phyloP scores from a whole-genome alignment of 2,113 vertebrate genomes.

The Ceuthmochares aereus region DNA sequence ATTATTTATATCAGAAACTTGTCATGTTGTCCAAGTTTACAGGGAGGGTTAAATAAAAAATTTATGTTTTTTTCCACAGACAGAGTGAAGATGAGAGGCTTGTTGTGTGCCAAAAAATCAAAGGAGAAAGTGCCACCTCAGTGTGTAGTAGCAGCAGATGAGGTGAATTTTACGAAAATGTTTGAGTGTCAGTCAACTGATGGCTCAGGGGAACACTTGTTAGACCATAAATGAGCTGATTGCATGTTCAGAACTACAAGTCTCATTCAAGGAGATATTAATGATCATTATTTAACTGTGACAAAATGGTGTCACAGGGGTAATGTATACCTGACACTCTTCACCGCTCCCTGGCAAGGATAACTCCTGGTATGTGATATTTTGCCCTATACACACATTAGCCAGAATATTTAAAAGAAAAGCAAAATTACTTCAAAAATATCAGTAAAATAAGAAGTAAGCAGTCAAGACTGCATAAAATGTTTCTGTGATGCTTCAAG shows the following conservation, averaged over 20 bases:
- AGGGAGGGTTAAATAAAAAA: neutral
- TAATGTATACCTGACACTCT: neutral
- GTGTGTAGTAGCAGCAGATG: neutral
- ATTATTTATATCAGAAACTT: conserved; percentile 38
- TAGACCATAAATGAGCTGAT: conserved; percentile 38
- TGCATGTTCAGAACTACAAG: conserved; percentile 38
- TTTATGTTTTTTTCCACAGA: neutral
- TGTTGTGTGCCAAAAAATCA: neutral
- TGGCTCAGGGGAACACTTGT: conserved; percentile 4
- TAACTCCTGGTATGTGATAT: neutral
- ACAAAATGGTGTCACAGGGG: neutral
- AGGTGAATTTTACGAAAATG: conserved; percentile 11
- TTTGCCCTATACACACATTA: fast-evolving
- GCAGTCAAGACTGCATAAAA: neutral
- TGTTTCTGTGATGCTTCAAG: neutral
- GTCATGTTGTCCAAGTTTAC: conserved; percentile 12
- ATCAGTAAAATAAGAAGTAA: neutral
- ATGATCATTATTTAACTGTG: conserved; percentile 12
- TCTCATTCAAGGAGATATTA: conserved; percentile 45
- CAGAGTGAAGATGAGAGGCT: neutral
- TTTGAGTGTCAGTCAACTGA: neutral
- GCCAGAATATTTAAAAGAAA: neutral
- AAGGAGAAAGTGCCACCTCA: neutral
- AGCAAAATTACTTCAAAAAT: neutral
- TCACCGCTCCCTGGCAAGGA: neutral